These are phyloP conservation scores for Columba janthina DNA, from an alignment of 2,113 vertebrate genomes.

Conservation along the genomic window DNA sequence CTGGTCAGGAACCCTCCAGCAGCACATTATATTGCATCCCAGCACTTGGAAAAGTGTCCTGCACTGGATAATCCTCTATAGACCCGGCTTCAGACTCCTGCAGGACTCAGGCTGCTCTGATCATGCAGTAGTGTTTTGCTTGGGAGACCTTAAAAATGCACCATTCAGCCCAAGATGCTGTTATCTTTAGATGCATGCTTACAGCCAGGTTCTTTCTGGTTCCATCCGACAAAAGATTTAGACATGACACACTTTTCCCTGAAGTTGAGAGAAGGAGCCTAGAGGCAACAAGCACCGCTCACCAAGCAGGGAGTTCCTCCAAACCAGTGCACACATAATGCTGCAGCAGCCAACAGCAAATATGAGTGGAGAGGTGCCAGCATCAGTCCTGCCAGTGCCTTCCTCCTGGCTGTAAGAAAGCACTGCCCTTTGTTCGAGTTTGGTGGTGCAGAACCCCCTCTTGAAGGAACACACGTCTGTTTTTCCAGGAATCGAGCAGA, in stretches of 20 bases:
- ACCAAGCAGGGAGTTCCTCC: not conserved
- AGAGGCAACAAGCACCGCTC: not conserved
- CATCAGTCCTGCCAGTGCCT: not conserved
- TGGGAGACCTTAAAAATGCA: not conserved
- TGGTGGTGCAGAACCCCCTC: not conserved
- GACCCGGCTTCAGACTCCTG: not conserved
- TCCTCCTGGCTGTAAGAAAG: not conserved
- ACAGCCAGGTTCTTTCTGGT: not conserved
- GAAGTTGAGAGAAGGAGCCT: not conserved
- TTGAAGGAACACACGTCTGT: fast-evolving
- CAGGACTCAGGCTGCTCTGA: not conserved
- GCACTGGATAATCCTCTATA: not conserved
- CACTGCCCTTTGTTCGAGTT: not conserved
- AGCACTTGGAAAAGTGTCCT: not conserved
- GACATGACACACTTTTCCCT: not conserved
- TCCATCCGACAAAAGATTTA: not conserved
- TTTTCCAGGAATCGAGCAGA: not conserved
- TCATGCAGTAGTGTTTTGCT: not conserved
- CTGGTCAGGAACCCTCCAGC: not conserved
- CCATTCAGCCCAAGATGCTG: not conserved
- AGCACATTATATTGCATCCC: not conserved
- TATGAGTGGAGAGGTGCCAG: not conserved
- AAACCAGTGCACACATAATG: not conserved
- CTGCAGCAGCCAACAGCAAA: not conserved
- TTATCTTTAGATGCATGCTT: not conserved